These are phyloP conservation scores for Falco rusticolus DNA, from an alignment of 2,797 vertebrate species.

Conservation along the genomic window DNA sequence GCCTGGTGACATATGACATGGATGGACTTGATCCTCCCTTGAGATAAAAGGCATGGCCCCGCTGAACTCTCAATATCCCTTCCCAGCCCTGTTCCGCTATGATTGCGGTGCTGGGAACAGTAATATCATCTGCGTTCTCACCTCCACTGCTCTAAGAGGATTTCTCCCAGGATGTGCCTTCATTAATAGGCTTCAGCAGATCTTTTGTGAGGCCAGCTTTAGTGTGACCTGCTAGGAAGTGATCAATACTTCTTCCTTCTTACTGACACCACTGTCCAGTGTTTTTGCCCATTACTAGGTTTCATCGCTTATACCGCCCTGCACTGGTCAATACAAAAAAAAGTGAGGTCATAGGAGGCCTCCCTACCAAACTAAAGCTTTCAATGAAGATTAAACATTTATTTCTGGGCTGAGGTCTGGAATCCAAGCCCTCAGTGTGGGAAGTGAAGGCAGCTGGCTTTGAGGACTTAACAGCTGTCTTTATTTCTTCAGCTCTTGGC, in stretches of 20 bases:
- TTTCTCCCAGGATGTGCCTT: conserved; percentile 38
- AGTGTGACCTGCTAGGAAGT: not conserved
- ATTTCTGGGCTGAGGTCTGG: not conserved
- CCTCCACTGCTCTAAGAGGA: conserved; percentile 50
- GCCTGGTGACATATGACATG: conserved; percentile 1
- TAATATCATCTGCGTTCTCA: conserved; percentile 28
- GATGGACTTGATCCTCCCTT: conserved; percentile 14
- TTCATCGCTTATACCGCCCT: not conserved
- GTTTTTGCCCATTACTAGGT: not conserved
- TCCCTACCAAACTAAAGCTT: not conserved
- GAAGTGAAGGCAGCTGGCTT: not conserved
- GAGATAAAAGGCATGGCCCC: not conserved
- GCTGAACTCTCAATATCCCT: not conserved
- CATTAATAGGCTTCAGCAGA: conserved; percentile 32
- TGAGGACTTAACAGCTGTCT: not conserved
- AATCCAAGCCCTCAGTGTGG: not conserved
- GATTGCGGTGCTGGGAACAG: not conserved
- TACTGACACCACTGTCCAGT: not conserved
- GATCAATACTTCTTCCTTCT: not conserved
- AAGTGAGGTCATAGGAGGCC: not conserved
- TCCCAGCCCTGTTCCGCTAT: not conserved
- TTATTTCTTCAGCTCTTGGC: not conserved
- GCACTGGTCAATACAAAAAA: not conserved
- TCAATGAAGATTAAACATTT: not conserved
- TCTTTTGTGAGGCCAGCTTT: not conserved